phyloP scores from a whole-genome alignment of 2,113 vertebrate species.

The Lipophrys pholis region DNA sequence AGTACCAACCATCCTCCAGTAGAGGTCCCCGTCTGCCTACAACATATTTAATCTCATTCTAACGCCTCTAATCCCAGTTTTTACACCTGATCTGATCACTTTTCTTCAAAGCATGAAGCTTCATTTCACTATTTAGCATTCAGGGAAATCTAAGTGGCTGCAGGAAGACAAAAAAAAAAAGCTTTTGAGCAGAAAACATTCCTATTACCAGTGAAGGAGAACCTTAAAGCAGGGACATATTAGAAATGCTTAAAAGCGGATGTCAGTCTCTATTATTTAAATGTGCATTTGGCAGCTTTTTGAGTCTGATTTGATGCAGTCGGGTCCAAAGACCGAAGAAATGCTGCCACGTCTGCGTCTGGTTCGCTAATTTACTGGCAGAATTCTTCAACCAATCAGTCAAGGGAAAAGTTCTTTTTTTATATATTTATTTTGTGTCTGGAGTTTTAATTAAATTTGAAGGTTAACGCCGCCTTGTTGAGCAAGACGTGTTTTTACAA shows the following conservation, averaged over 20 bases:
- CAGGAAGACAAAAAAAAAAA: not conserved
- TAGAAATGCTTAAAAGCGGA: too few relatives aligned
- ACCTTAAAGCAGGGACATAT: too few relatives aligned
- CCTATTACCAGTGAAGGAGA: not conserved
- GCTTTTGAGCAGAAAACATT: constrained; percentile 2
- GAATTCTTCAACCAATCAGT: constrained; percentile 41
- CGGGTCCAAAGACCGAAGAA: constrained; percentile 7
- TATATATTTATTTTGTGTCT: not conserved
- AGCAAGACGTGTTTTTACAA: constrained; percentile 3
- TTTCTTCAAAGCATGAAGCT: too few relatives aligned
- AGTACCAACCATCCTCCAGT: not conserved
- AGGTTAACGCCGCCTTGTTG: constrained; percentile 47
- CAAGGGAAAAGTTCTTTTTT: not conserved
- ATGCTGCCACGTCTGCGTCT: not conserved
- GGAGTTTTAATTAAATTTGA: constrained; percentile 56
- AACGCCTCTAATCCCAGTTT: not conserved
- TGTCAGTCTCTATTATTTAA: too few relatives aligned
- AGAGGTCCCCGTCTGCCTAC: constrained; percentile 55
- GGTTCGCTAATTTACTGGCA: constrained; percentile 30
- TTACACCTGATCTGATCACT: not conserved
- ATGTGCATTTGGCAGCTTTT: not conserved
- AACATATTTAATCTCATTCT: not conserved
- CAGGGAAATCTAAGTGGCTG: not conserved
- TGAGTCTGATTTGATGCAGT: not conserved
- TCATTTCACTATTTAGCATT: too few relatives aligned